Percentiles rank a stretch among this genome's conserved stretches.
These are phyloP conservation scores for Aphaenogaster ashmeadi DNA, from an alignment of 1,140 invertebrate species.

Conservation along the genomic window DNA sequence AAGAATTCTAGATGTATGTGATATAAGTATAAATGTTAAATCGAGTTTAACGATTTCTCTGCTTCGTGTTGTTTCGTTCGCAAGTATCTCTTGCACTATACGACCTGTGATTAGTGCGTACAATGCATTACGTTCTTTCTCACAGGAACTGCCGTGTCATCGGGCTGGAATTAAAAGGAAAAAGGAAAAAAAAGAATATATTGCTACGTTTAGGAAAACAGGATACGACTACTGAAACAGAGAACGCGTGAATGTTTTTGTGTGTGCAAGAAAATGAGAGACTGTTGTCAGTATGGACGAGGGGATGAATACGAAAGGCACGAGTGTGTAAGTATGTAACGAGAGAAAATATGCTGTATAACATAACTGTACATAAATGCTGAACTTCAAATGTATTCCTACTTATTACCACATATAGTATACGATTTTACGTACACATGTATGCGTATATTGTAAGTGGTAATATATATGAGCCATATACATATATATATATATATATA, in stretches of 20 bases:
- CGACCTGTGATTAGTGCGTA: slow-evolving; percentile 55
- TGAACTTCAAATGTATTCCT: slow-evolving; percentile 86
- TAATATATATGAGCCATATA: slow-evolving; percentile 45
- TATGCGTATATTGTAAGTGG: slow-evolving; percentile 45
- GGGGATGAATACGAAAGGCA: slow-evolving; percentile 65
- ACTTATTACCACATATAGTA: slow-evolving; percentile 80
- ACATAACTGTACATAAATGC: slow-evolving; percentile 86
- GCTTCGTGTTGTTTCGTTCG: slow-evolving; percentile 48
- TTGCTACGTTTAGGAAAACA: not conserved
- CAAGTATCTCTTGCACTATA: not conserved
- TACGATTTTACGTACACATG: slow-evolving; percentile 50
- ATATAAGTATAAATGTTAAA: slow-evolving; percentile 70
- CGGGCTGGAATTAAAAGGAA: not conserved
- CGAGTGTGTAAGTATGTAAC: slow-evolving; percentile 67
- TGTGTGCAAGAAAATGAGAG: slow-evolving; percentile 68
- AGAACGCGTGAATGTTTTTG: slow-evolving; percentile 39
- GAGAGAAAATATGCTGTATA: slow-evolving; percentile 74
- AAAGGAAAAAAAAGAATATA: not conserved
- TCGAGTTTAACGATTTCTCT: slow-evolving; percentile 64
- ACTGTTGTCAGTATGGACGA: slow-evolving; percentile 75
- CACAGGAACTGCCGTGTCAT: slow-evolving; percentile 23
- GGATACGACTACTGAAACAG: slow-evolving; percentile 55
- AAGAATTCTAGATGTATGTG: slow-evolving; percentile 75
- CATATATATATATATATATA: slow-evolving; percentile 71
- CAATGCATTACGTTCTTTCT: slow-evolving; percentile 34